Base-by-base conservation (phyloP, 2,797 vertebrate genomes). In the Tapirus indicus region DNA sequence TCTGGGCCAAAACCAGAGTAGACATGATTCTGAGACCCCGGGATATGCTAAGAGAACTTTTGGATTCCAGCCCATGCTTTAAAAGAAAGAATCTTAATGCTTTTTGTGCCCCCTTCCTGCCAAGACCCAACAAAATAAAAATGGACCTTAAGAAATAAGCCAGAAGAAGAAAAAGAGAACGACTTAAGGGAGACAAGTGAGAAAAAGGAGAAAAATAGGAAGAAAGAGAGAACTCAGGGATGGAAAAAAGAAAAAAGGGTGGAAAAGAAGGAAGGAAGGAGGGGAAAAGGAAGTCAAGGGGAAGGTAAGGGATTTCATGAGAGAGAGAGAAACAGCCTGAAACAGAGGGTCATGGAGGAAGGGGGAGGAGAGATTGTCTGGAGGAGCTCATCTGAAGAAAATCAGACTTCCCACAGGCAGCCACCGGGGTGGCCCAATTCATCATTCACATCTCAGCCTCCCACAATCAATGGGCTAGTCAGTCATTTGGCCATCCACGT, bases 331-430 rank as follows among this genome's bases (percentile, higher is more conserved):
- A 44, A 79, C 56, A 86, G 68, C 18, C 27, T n/a, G 60, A 94
- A 60, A 68, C 84, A 35, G 83, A 58, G 21, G n/a, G 86, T 88
- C 47, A 18, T 64, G 35, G 71, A 85, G 47, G 66, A 60, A 92
- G 29, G 0, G 17, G 69, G 91, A 83, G 17, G 49, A 72, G 64
- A 91, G 84, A 5, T 17, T 91, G 84, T 96, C 92, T 96, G 95
- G 71, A 93, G 75, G 6, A 62, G 32, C 93, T 98, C 92, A 97
- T 94, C 77, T 96, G 94, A 97, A 98, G 93, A 97, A 97, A 98
- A 95, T 93, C 95, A 89, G 86, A 89, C 94, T 93, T 97, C 77
- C 90, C 88, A 85, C 69, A 91, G 90, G 95, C 89, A 79, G 95
- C 84, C 0, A 11, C 84, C 32, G 0, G 1, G 84, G 64, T 66